phyloP scores from a whole-genome alignment of 2,888 invertebrate genomes.

The Muschampia plurimacula region DNA sequence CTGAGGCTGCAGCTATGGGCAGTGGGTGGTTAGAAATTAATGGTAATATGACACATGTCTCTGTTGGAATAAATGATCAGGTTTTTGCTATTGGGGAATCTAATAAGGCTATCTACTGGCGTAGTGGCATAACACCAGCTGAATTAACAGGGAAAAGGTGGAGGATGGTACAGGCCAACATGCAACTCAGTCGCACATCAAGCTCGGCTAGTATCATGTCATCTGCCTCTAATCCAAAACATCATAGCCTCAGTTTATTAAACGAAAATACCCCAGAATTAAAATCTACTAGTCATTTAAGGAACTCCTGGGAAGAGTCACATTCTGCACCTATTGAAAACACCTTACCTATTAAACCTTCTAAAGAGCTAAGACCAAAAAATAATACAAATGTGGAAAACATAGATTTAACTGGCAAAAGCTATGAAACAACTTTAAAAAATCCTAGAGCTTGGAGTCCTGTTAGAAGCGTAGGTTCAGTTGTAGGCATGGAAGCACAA shows the following conservation, averaged over 20 bases:
- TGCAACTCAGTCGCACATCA: conserved; percentile 93
- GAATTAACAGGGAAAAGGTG: conserved; percentile 95
- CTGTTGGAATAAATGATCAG: conserved; percentile 96
- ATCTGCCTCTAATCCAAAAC: conserved; percentile 86
- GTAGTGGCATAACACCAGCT: conserved; percentile 90
- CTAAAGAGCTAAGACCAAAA: conserved; percentile 66
- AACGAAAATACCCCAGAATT: conserved; percentile 72
- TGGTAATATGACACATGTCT: conserved; percentile 92
- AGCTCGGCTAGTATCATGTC: conserved; percentile 91
- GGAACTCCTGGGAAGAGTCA: conserved; percentile 89
- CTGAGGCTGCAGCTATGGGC: conserved; percentile 92
- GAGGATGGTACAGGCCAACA: conserved; percentile 91
- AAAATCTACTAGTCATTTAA: conserved; percentile 82
- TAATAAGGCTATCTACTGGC: conserved; percentile 92
- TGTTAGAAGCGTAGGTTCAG: conserved; percentile 94
- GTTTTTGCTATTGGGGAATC: conserved; percentile 94
- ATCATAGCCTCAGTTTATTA: conserved; percentile 88
- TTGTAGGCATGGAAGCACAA: conserved; percentile 94
- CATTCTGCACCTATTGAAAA: conserved; percentile 91
- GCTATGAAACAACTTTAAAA: conserved; percentile 90
- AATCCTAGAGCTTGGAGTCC: conserved; percentile 95
- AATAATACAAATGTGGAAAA: conserved; percentile 68
- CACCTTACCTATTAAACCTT: conserved; percentile 85
- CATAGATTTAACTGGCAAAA: conserved; percentile 87
- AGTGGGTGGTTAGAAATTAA: conserved; percentile 96